A percentile compares a stretch with the other conserved stretches of the same genome.
Evolutionary conservation across 2,888 invertebrate genomes (phyloP).

Genomic region (Melanostoma mellinum): DNA sequence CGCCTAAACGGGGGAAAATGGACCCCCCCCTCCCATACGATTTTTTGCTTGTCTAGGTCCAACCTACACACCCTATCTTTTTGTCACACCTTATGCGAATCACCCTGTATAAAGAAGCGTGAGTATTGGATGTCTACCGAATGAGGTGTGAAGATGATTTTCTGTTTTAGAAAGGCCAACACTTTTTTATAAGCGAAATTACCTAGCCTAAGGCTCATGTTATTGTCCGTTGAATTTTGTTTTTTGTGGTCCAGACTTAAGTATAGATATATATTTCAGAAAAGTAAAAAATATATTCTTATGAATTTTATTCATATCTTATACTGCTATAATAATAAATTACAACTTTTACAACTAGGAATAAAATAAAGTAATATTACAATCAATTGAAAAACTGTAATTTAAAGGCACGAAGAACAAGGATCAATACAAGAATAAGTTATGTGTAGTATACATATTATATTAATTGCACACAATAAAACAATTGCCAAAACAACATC

Average conservation of each 20-base stretch:
- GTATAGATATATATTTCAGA: background rate
- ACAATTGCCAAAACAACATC: conserved; percentile 82
- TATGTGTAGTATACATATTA: conserved; percentile 81
- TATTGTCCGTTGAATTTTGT: background rate
- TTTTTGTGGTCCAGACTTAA: conserved; percentile 7
- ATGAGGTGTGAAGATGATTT: too few relatives aligned
- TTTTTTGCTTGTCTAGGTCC: too few relatives aligned
- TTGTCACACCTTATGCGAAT: too few relatives aligned
- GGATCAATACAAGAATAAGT: conserved; percentile 80
- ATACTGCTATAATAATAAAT: conserved; percentile 31
- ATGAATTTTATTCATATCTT: conserved; percentile 35
- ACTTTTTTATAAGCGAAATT: too few relatives aligned
- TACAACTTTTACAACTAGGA: conserved; percentile 7
- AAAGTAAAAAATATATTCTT: background rate
- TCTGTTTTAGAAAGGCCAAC: too few relatives aligned
- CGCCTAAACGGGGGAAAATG: too few relatives aligned
- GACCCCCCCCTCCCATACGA: too few relatives aligned
- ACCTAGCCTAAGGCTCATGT: background rate
- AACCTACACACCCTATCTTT: too few relatives aligned
- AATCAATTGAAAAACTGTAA: background rate
- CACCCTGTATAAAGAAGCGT: too few relatives aligned
- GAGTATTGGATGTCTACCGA: too few relatives aligned
- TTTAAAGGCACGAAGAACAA: conserved; percentile 79
- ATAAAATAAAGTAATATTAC: conserved; percentile 1
- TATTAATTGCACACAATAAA: conserved; percentile 81